Base-by-base conservation (phyloP, 1,140 invertebrate species). In the Halictus rubicundus region DNA sequence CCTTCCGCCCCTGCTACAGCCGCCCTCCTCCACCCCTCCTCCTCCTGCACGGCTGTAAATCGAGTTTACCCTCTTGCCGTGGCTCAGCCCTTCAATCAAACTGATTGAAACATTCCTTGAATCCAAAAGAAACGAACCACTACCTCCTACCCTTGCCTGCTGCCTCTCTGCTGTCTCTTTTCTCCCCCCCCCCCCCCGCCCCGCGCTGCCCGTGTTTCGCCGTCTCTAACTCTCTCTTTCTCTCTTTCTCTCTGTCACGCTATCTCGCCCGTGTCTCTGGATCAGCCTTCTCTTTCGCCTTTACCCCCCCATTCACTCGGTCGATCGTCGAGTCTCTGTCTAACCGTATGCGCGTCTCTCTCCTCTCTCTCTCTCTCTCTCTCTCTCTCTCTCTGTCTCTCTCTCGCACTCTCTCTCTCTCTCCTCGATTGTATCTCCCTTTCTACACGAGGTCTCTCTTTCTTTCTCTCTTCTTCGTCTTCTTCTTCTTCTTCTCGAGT, bases 31-130 rank as follows among this genome's bases (percentile, higher is more conserved):
- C 73, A 39, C 61, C 21, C 68, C 25, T 60, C 68, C 59, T 68
- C 77, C 88, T 85, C 81, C 87, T 86, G 88, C 85, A 89, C 81
- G 89, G 82, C 90, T 91, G 92, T 92, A 93, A 93, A 93, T 93
- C 92, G 92, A 93, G 92, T 93, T 93, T 93, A 93, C 92, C 92
- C 92, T 93, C 92, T 93, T 93, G 92, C 92, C 90, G 88, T 91
- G 88, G 90, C 90, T 92, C 92, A 93, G 92, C 92, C 92, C 92
- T 93, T 93, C 92, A 93, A 93, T 93, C 92, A 93, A 93, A 93
- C 92, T 93, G 92, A 93, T 93, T 93, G 92, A 93, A 93, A 93
- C 92, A 93, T 93, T 93, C 92, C 92, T 93, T 93, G 92, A 93
- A 93, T 93, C 91, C 92, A 92, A 93, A 93, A 93, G 92, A 93